phyloP scores from a whole-genome alignment of 2,113 vertebrate species.

The Tauraco erythrolophus region DNA sequence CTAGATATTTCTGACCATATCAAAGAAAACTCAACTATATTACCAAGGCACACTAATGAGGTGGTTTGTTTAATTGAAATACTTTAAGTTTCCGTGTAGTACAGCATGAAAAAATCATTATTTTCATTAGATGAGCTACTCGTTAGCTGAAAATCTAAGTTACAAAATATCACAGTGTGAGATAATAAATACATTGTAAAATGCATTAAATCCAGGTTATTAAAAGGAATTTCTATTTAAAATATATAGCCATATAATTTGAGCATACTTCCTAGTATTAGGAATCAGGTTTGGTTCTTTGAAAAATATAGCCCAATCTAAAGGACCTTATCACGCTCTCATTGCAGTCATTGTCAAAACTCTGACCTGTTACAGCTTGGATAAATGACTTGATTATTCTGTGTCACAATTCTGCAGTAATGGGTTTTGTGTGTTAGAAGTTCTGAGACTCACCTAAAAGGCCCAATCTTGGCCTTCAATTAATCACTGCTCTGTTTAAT shows the following conservation, averaged over 20 bases:
- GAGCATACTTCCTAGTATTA: not conserved
- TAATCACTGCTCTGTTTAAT: not conserved
- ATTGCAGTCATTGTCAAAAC: not conserved
- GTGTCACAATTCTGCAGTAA: not conserved
- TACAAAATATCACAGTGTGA: slow-evolving; percentile 71
- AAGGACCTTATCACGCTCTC: not conserved
- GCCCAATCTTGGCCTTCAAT: not conserved
- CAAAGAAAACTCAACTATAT: slow-evolving; percentile 72
- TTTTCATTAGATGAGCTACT: slow-evolving; percentile 77
- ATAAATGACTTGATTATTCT: not conserved
- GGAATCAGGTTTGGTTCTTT: not conserved
- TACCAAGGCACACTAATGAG: slow-evolving; percentile 76
- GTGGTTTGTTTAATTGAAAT: slow-evolving; percentile 78
- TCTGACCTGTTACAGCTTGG: not conserved
- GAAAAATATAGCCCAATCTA: not conserved
- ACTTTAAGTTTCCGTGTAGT: slow-evolving; percentile 74
- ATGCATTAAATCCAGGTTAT: slow-evolving; percentile 53
- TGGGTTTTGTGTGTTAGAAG: not conserved
- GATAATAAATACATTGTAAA: slow-evolving; percentile 73
- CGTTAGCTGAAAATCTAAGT: slow-evolving; percentile 66
- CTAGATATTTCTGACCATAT: slow-evolving; percentile 76
- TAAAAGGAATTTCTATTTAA: slow-evolving; percentile 58
- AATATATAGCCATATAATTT: slow-evolving; percentile 18
- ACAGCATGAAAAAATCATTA: slow-evolving; percentile 77
- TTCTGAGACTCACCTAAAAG: not conserved